Evolutionary conservation across 2,797 vertebrate genomes (phyloP).

Genomic region (Muscicapa comitata): DNA sequence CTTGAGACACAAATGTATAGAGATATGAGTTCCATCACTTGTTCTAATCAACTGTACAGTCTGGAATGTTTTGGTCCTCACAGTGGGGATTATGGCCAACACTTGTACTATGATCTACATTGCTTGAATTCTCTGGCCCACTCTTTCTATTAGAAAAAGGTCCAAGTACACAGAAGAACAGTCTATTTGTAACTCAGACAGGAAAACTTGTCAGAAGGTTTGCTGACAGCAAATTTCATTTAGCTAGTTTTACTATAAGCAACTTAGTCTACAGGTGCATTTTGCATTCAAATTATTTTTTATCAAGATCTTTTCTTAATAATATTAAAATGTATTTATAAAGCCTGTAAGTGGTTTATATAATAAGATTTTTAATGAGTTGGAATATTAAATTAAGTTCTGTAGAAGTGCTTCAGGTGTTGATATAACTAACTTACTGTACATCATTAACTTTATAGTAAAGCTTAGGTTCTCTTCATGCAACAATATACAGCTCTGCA

Average conservation of each 20-base stretch:
- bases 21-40: background rate
- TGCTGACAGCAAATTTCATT: conserved; percentile 37
- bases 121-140: background rate
- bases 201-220: background rate
- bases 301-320: conserved; percentile 30
- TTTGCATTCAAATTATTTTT: conserved; percentile 40
- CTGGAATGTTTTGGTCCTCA: background rate
- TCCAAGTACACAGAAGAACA: background rate
- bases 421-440: conserved; percentile 16
- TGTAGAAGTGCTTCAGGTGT: conserved; percentile 27
- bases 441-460: conserved; percentile 14
- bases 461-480: background rate
- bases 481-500: background rate
- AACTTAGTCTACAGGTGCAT: background rate
- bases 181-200: background rate
- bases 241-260: conserved; percentile 19
- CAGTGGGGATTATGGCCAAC: background rate
- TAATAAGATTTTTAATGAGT: conserved; percentile 57
- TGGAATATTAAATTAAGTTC: conserved; percentile 49
- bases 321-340: conserved; percentile 25
- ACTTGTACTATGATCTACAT: background rate
- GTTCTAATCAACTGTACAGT: background rate
- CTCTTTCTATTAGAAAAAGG: background rate
- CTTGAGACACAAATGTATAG: background rate
- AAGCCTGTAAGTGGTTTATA: conserved; percentile 29